Base-by-base conservation (phyloP, 2,888 invertebrate genomes). In the Heliothis peltigera region DNA sequence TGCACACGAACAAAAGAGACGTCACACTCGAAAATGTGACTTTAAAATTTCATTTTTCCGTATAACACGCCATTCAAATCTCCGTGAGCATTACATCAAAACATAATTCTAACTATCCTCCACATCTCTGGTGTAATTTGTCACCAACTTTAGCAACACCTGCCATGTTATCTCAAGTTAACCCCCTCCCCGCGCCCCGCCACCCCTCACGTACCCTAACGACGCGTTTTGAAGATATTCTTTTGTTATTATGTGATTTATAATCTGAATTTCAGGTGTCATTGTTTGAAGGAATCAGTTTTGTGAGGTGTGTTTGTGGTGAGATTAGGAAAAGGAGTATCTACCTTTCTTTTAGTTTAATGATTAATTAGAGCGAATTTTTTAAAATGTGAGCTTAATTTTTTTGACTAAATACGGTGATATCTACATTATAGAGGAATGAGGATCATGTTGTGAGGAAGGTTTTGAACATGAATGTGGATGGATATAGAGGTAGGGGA, bases 81-180 rank as follows among this genome's bases (percentile, higher is more conserved):
- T 49, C 51, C 47, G 65, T 52, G 52, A 61, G 21, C 54, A 60
- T 70, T 12, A 53, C 53, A 47, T 65, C 28, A 64, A 70, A 60
- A 58, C 48, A 72, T 70, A 70, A 57, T 48, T 64, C 48, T 76
- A 77, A 72, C 73, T 77, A 77, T 39, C 59, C 48, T 12, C 59
- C 61, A 32, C 64, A 59, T 77, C 67, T 25, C 47, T 57, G 64
- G 71, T 57, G 71, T 81, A 83, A 83, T 82, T 82, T 82, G 83
- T 82, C 82, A 83, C 70, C 64, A 74, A 75, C 64, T 83, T 82
- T 70, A 42, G 65, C 59, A 75, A 70, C 82, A 82, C 82, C 82
- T 81, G 81, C 57, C 81, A 71, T 74, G 76, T 76, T 79, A 75
- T 79, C 80, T 77, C 76, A 59, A 77, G 82, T 80, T 79, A 82